Evolutionary conservation across 2,888 invertebrate species (phyloP), one percentile per base, ranked within the genome.

Genomic region (Cistogaster globosa): DNA sequence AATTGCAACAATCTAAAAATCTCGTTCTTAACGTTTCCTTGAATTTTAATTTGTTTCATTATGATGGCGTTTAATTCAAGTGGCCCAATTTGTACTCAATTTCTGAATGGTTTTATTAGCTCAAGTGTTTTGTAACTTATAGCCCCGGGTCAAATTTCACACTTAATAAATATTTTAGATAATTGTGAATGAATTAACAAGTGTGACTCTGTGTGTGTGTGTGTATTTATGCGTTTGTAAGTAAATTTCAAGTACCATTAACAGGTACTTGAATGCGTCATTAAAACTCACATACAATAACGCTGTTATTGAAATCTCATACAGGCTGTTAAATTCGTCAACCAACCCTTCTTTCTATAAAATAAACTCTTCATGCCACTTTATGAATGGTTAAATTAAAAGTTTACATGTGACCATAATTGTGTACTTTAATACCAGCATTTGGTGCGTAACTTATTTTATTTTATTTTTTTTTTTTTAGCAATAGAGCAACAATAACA

Each of bases 101-200:
- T 79, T 78, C 82, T 78, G 75, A 85, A 85, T 82, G 86, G 85
- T 82, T 85, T 80, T 82, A 85, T 85, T 85, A 88, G 89, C 88
- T 91, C 88, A 89, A 91, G 90, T 90, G 89, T 87, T 87, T 90
- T 88, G 90, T 90, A 91, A 91, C 90, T 88, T 90, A 91, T 90
- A 91, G 91, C 91, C 91, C 87, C 90, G 90, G 91, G 91, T 91
- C 91, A 90, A 89, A 91, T 91, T 91, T 91, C 91, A 90, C 88
- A 89, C 88, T 88, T 84, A 81, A 72, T 78, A 74, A 76, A 63
- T 69, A n/a, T 68, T 68, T 18, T 57, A 74, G 67, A 67, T 60
- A 80, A 67, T 80, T 68, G 80, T 42, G 18, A 79, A 38, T 62
- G 74, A 74, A 32, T 20, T 36, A 67, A 67, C 8, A 18, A 80